These are phyloP conservation scores for Dipus sagitta DNA, from an alignment of 2,797 vertebrate genomes.

Conservation along the genomic window DNA sequence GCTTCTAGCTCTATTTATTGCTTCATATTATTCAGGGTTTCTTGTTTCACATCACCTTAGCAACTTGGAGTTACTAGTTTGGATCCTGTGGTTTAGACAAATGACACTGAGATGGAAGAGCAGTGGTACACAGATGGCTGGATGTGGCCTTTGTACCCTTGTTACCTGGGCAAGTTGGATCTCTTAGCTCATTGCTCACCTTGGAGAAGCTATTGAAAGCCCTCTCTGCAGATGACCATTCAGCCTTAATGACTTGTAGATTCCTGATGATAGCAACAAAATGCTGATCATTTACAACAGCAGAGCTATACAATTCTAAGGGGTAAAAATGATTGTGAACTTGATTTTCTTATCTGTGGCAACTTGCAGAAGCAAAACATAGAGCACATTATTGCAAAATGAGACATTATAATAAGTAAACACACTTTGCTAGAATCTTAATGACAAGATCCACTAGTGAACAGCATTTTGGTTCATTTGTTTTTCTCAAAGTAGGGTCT, in stretches of 20 bases:
- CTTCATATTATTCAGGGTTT: background rate
- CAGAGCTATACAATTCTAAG: constrained; percentile 45
- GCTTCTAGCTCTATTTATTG: constrained; percentile 26
- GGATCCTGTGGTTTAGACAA: constrained; percentile 14
- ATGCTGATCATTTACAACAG: constrained; percentile 49
- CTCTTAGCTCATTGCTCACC: background rate
- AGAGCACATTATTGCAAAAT: background rate
- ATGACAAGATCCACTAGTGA: background rate
- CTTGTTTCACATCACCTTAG: constrained; percentile 30
- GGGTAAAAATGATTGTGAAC: background rate
- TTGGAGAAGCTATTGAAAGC: constrained; percentile 17
- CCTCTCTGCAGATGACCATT: constrained; percentile 15
- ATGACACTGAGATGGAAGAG: background rate
- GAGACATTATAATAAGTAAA: background rate
- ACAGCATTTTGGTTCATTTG: background rate
- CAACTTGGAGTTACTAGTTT: background rate
- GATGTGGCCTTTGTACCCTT: background rate
- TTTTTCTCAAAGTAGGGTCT: background rate
- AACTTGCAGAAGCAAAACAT: constrained; percentile 36
- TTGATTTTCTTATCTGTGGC: constrained; percentile 2
- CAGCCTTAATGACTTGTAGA: background rate
- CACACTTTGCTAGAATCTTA: background rate
- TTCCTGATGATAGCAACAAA: constrained; percentile 29
- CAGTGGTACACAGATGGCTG: background rate
- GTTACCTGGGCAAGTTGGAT: background rate